Conservation (phyloP, 2,113 vertebrate genomes). For the Solea solea region DNA sequence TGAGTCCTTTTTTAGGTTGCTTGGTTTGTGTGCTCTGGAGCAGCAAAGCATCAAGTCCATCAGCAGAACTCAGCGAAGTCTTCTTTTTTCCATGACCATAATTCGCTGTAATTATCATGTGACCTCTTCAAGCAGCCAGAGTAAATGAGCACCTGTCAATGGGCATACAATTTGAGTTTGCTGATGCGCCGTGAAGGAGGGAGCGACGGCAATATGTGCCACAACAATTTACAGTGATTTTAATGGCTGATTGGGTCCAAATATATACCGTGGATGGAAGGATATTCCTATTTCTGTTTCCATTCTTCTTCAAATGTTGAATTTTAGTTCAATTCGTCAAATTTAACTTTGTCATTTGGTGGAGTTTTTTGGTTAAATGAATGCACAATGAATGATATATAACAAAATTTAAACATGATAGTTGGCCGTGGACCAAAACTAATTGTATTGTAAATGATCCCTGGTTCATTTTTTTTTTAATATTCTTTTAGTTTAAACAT, state of each 20-base stretch:
- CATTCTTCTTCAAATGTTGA: background rate
- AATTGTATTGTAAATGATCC: no score
- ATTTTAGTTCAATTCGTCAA: no score
- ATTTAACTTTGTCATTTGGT: no score
- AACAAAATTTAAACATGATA: no score
- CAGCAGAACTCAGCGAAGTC: constrained; percentile 44
- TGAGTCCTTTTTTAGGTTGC: constrained; percentile 42
- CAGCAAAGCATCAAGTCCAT: constrained; percentile 30
- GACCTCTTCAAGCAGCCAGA: constrained; percentile 64
- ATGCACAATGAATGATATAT: no score
- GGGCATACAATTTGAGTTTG: constrained; percentile 53
- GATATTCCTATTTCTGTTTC: background rate
- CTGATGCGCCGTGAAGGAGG: constrained; percentile 31
- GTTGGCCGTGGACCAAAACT: no score
- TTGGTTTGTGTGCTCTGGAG: constrained; percentile 40
- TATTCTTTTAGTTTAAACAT: no score
- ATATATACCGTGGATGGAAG: background rate
- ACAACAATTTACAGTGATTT: constrained; percentile 17
- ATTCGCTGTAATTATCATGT: constrained; percentile 64
- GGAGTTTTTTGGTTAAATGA: no score
- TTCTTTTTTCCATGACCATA: constrained; percentile 62
- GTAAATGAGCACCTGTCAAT: constrained; percentile 67
- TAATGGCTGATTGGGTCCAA: background rate
- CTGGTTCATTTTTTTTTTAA: no score
- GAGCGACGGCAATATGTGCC: constrained; percentile 14